These are phyloP conservation scores for Tarsius wallacei DNA, from an alignment of 2,797 vertebrate genomes.

Conservation along the genomic window DNA sequence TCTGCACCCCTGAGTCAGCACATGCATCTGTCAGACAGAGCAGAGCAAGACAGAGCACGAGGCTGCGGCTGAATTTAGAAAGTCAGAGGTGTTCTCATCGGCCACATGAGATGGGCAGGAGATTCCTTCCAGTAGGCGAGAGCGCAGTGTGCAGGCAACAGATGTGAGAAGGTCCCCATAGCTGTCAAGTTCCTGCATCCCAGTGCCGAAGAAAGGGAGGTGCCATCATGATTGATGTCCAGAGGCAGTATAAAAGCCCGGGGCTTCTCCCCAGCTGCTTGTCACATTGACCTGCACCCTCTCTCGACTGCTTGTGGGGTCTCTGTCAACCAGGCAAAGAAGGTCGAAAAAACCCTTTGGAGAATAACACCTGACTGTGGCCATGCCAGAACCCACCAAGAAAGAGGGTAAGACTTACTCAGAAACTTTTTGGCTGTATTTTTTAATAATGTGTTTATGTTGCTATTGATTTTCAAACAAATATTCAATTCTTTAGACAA, in stretches of 20 bases:
- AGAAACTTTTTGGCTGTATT: not conserved
- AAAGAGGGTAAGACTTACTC: constrained; percentile 93
- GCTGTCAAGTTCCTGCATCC: constrained; percentile 92
- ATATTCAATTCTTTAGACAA: not conserved
- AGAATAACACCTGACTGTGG: constrained; percentile 91
- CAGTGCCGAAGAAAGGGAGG: constrained; percentile 94
- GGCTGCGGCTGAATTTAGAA: constrained; percentile 92
- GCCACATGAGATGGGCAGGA: constrained; percentile 91
- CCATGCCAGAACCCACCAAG: constrained; percentile 99
- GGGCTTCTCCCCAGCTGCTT: constrained; percentile 93
- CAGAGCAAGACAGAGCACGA: constrained; percentile 60
- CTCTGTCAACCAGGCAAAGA: constrained; percentile 86
- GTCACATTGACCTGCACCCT: constrained; percentile 92
- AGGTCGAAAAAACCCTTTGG: constrained; percentile 87
- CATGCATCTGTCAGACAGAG: not conserved
- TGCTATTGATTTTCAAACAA: not conserved
- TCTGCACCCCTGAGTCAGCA: constrained; percentile 76
- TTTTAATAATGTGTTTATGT: not conserved
- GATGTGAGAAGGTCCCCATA: constrained; percentile 91
- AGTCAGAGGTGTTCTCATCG: constrained; percentile 92
- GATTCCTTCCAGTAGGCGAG: constrained; percentile 93
- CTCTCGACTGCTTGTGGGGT: constrained; percentile 91
- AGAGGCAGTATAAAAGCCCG: constrained; percentile 94
- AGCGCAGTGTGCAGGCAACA: constrained; percentile 90
- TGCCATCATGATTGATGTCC: constrained; percentile 91